Evolutionary conservation across 2,797 vertebrate genomes (phyloP), one percentile per base, ranked within the genome.

Genomic region (Vultur gryphus): DNA sequence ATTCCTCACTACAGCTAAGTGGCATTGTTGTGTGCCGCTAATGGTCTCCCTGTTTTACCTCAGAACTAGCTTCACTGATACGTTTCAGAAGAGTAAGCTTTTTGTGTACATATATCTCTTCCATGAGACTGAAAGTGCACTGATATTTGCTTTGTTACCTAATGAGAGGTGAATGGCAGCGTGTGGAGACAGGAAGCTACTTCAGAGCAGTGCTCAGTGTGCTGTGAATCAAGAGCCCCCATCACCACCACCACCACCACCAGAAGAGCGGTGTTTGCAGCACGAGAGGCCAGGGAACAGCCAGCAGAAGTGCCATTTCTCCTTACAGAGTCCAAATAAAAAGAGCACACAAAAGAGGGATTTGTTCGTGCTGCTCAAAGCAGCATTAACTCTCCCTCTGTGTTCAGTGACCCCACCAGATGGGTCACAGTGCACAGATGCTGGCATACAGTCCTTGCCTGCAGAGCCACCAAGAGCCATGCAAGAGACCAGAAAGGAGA

Each of bases 61-160:
- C 39, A 44, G 69, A 49, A 55, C 11, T 10, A 84, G 64, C 37
- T 59, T n/a, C 64, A 8, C 44, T 26, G 43, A 39, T 0, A 29
- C 0, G 0, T 52, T 61, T 37, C 41, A 67, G 69, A 61, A 72
- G 23, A 69, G 23, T 5, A 64, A 66, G 13, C 7, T 14, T 82
- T 69, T 21, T 75, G 35, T 8, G 3, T 52, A 57, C 19, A 13
- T 20, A 3, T 0, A 0, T 15, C 19, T 28, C 23, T 51, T 51
- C 39, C 3, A 2, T 31, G 31, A 89, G 55, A 83, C 31, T 9
- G 49, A 75, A 65, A 76, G 66, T 11, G 14, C 33, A 20, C n/a
- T n/a, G 13, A 7, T 39, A 26, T 2, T 58, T 37, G 46, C 29
- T 35, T 18, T 35, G 11, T 9, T 59, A 66, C 55, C 71, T 44